Conservation (phyloP, 2,113 vertebrate genomes). For the Amazona guildingii region DNA sequence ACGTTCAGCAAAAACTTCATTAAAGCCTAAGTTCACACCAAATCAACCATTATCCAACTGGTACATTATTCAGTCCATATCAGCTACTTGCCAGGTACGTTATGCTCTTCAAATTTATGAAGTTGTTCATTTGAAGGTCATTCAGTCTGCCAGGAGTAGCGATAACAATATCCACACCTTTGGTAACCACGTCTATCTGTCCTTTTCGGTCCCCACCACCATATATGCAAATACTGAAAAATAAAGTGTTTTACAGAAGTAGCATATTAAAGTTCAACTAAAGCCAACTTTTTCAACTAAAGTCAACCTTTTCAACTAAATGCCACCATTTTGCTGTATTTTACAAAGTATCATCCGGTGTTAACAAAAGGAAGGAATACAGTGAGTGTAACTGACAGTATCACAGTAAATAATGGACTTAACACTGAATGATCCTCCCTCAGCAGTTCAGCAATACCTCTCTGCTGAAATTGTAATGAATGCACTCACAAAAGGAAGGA, state of each 20-base stretch:
- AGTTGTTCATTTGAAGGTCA: constrained; percentile 94
- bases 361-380: not conserved
- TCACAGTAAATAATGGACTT: not conserved
- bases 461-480: not conserved
- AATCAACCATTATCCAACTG: not conserved
- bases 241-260: not conserved
- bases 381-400: not conserved
- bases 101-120: constrained; percentile 85
- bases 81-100: constrained; percentile 88
- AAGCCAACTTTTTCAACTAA: not conserved
- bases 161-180: constrained; percentile 94
- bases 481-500: not conserved
- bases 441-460: not conserved
- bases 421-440: not conserved
- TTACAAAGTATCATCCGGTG: not conserved
- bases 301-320: not conserved
- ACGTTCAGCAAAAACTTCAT: not conserved
- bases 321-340: not conserved
- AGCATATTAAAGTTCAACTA: not conserved
- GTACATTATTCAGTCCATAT: not conserved
- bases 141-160: constrained; percentile 93
- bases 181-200: constrained; percentile 83
- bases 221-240: constrained; percentile 89
- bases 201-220: constrained; percentile 88
- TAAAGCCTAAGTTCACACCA: not conserved